Evolutionary conservation across 2,113 vertebrate species (phyloP).

Genomic region (Clinocottus analis): DNA sequence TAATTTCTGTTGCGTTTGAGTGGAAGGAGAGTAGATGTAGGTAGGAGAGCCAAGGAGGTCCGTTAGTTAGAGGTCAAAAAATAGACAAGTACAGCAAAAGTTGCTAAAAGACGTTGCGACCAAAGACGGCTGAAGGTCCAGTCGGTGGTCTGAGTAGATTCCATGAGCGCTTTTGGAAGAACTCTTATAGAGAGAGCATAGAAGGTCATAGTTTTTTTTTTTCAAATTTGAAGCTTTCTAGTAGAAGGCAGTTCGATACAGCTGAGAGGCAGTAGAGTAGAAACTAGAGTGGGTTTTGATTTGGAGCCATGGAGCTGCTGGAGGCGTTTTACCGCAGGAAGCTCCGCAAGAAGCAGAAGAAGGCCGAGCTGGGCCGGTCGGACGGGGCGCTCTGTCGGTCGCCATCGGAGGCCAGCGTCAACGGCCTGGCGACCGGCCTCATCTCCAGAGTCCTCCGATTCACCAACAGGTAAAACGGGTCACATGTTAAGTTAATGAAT

Average conservation of each 20-base stretch:
- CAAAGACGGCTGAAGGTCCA: not conserved
- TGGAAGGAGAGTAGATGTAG: not conserved
- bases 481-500: not conserved
- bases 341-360: slow-evolving; percentile 78
- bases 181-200: not conserved
- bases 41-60: not conserved
- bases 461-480: slow-evolving; percentile 78
- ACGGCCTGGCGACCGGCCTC: slow-evolving; percentile 75
- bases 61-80: not conserved
- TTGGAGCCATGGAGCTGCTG: slow-evolving; percentile 70
- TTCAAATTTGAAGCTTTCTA: not conserved
- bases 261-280: not conserved
- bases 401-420: slow-evolving; percentile 73
- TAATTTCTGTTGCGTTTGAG: not conserved
- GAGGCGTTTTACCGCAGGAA: slow-evolving; percentile 80
- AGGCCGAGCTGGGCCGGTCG: slow-evolving; percentile 50
- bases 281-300: slow-evolving; percentile 2
- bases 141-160: not conserved
- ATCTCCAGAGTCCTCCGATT: slow-evolving; percentile 83
- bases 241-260: no score
- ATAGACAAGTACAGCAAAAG: not conserved
- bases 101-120: not conserved
- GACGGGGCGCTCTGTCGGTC: slow-evolving; percentile 75
- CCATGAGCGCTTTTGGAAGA: not conserved
- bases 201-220: not conserved